Percentiles rank a stretch among this genome's conserved stretches.
Evolutionary conservation across 2,113 vertebrate species (phyloP).

Genomic region (Strigops habroptila): DNA sequence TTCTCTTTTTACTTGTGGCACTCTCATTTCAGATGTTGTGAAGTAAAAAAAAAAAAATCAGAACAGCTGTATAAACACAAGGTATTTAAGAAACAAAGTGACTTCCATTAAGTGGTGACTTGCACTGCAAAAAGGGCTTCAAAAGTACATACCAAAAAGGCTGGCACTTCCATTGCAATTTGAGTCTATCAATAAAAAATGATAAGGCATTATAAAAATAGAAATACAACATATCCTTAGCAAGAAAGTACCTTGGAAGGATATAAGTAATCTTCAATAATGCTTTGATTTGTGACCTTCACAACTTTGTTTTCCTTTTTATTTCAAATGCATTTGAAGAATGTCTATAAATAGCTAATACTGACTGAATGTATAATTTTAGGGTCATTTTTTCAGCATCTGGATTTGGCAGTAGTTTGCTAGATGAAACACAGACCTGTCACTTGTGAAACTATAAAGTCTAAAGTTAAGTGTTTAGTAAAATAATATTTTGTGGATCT

Average conservation of each 20-base stretch:
- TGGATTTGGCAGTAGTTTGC: conserved; percentile 14
- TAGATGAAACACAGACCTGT: conserved; percentile 5
- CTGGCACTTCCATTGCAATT: neutral
- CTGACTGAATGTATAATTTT: conserved; percentile 7
- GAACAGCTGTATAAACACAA: conserved; percentile 60
- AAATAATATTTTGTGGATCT: neutral
- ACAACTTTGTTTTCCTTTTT: conserved; percentile 8
- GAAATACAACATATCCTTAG: neutral
- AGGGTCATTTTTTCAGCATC: conserved; percentile 25
- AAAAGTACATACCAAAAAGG: neutral
- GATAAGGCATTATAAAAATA: neutral
- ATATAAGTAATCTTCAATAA: conserved; percentile 1
- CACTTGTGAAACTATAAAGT: neutral
- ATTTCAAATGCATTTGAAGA: conserved; percentile 40
- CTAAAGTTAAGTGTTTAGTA: conserved; percentile 2
- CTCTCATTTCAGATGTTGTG: conserved; percentile 22
- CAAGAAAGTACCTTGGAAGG: neutral
- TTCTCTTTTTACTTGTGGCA: conserved; percentile 37
- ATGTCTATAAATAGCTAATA: conserved; percentile 38
- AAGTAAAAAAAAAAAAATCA: neutral
- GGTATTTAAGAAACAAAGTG: conserved; percentile 27
- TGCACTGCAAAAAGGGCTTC: neutral
- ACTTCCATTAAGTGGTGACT: conserved; percentile 22
- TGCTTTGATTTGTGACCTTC: neutral
- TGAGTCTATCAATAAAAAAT: conserved; percentile 17